phyloP scores from a whole-genome alignment of 2,888 invertebrate genomes.

The Apamea monoglypha region DNA sequence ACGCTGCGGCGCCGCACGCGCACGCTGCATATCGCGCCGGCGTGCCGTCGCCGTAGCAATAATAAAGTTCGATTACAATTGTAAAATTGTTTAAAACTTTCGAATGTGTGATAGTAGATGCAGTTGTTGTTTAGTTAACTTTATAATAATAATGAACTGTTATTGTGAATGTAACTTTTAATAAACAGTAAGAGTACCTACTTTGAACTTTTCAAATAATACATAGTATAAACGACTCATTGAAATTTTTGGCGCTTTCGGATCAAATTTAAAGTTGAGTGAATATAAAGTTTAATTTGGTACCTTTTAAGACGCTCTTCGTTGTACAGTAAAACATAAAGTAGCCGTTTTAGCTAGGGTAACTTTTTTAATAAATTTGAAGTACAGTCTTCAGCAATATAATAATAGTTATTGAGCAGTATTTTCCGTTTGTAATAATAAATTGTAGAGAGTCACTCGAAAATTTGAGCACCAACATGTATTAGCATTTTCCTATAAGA shows the following conservation, averaged over 20 bases:
- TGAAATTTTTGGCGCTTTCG: slow-evolving; percentile 81
- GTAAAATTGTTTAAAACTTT: slow-evolving; percentile 90
- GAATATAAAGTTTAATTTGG: slow-evolving; percentile 77
- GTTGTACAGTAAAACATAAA: slow-evolving; percentile 88
- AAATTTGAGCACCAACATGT: slow-evolving; percentile 85
- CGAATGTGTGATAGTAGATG: slow-evolving; percentile 91
- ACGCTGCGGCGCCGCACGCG: slow-evolving; percentile 55
- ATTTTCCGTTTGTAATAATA: slow-evolving; percentile 81
- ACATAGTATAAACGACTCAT: slow-evolving; percentile 76
- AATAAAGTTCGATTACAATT: slow-evolving; percentile 89
- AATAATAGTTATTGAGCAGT: slow-evolving; percentile 80
- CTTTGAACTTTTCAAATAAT: slow-evolving; percentile 83
- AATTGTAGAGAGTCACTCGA: slow-evolving; percentile 80
- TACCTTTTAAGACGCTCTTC: slow-evolving; percentile 84
- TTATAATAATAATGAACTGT: slow-evolving; percentile 88
- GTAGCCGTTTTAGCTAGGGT: slow-evolving; percentile 90
- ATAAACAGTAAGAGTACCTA: slow-evolving; percentile 86
- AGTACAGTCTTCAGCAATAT: slow-evolving; percentile 85
- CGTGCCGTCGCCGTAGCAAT: slow-evolving; percentile 88
- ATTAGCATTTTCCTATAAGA: slow-evolving; percentile 82
- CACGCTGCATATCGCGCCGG: slow-evolving; percentile 81
- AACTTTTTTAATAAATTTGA: slow-evolving; percentile 88
- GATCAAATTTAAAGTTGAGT: slow-evolving; percentile 81
- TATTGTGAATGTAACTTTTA: slow-evolving; percentile 90
- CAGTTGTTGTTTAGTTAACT: slow-evolving; percentile 91